Evolutionary conservation across 2,797 vertebrate species (phyloP), one percentile per base, ranked within the genome.

Genomic region (Platalea minor): DNA sequence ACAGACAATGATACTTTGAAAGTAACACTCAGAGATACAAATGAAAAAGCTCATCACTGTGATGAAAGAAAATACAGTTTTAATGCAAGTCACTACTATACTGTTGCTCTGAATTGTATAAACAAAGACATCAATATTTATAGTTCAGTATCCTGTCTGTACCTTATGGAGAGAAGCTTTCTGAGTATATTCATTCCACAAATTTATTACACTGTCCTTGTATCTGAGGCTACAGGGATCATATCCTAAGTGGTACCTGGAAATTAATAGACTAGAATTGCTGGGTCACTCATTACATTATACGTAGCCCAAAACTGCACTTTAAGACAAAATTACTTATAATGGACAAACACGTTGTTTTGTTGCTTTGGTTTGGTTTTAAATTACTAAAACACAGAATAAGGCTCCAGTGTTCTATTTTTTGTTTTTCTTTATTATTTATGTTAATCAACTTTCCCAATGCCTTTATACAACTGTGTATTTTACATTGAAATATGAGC

Each of bases 251-350:
- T 45, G 20, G 10, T 95, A 29, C 82, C 75, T 95, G 69, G 67
- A 95, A 97, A 96, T 82, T 73, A 96, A 92, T 87, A 92, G 91
- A 79, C 17, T 82, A 91, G 29, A 65, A 96, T 88, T 91, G 54
- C 75, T 95, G 75, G 54, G 51, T 85, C 75, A 39, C 41, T 83
- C 65, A 86, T 81, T 93, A 65, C 37, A 82, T 89, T 82, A 60
- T 39, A 73, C 25, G 69, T 51, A 89, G 25, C 53, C 85, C 50
- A 31, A 95, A 97, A 80, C 33, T 39, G 84, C 53, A 48, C 68
- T 91, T 94, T 53, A 76, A 59, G 31, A 72, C 4, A 16, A 51
- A 85, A 74, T 28, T 75, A 57, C n/a, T 73, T 31, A 81, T n/a
- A 59, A 83, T 17, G 41, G 12, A 23, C 59, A 95, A 85, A 57